Evolutionary conservation across 2,888 invertebrate species (phyloP).

Genomic region (Hypolimnas misippus): DNA sequence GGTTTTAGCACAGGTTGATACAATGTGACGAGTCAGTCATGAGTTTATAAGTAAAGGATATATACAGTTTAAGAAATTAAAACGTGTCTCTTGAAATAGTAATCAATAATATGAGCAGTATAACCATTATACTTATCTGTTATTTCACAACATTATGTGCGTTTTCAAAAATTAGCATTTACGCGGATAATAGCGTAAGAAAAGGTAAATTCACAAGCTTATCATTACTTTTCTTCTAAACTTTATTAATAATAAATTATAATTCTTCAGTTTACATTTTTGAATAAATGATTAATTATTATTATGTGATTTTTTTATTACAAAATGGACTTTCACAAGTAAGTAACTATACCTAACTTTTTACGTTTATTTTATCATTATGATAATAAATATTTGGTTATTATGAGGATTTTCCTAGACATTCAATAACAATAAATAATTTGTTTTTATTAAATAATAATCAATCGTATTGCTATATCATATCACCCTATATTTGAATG

Average conservation of each 20-base stretch:
- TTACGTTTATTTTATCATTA: background rate
- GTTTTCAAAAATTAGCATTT: background rate
- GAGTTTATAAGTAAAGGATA: background rate
- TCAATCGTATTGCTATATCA: background rate
- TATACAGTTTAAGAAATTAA: too few relatives aligned
- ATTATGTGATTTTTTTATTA: too few relatives aligned
- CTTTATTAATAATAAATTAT: too few relatives aligned
- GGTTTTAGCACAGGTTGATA: background rate
- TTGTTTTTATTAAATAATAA: background rate
- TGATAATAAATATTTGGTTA: background rate
- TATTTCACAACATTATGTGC: background rate
- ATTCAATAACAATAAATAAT: background rate
- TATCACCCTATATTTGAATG: background rate
- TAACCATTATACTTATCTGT: background rate
- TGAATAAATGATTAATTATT: too few relatives aligned
- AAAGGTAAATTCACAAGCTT: background rate
- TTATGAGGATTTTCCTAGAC: background rate
- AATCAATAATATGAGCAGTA: background rate
- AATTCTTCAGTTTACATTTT: too few relatives aligned
- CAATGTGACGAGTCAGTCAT: background rate
- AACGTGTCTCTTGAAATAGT: background rate
- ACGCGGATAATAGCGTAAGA: background rate
- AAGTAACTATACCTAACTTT: too few relatives aligned
- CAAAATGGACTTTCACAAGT: too few relatives aligned
- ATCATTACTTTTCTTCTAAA: background rate